A percentile compares a stretch with the other conserved stretches of the same genome.
These are phyloP conservation scores for Holothuria scabra DNA, from an alignment of 53 echinoderm and acorn worm genomes.

Conservation along the genomic window DNA sequence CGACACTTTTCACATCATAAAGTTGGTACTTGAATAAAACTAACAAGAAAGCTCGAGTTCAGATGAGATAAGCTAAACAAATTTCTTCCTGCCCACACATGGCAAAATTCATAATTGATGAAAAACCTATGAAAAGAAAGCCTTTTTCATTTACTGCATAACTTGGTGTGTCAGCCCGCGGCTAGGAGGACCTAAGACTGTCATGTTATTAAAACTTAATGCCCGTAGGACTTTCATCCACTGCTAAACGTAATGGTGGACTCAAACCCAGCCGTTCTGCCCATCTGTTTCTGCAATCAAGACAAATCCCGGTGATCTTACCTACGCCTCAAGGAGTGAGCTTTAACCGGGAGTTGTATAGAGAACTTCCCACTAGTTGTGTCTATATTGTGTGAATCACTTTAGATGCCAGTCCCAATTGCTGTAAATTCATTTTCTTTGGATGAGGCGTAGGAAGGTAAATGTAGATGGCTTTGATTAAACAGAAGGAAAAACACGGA, in stretches of 20 bases:
- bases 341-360: not conserved
- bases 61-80: slow-evolving; percentile 29
- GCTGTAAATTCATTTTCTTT: slow-evolving; percentile 40
- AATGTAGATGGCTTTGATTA: slow-evolving; percentile 25
- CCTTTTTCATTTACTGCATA: slow-evolving; percentile 23
- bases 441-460: slow-evolving; percentile 7
- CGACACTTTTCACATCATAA: too few relatives aligned
- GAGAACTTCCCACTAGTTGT: slow-evolving; percentile 31
- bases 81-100: slow-evolving; percentile 39
- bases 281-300: slow-evolving; percentile 36
- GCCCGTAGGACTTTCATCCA: slow-evolving; percentile 24
- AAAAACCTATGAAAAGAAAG: not conserved
- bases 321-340: slow-evolving; percentile 23
- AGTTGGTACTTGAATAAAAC: not conserved
- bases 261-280: not conserved
- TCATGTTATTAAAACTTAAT: slow-evolving; percentile 40
- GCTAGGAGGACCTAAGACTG: slow-evolving; percentile 21
- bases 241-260: not conserved
- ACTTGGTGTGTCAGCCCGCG: not conserved
- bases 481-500: slow-evolving; percentile 7
- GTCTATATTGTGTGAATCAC: not conserved
- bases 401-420: too few relatives aligned
- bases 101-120: slow-evolving; percentile 40
- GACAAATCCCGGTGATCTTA: slow-evolving; percentile 9
- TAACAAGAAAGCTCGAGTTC: slow-evolving; percentile 3